Conservation (phyloP, 2,113 vertebrate species). For the Azemiops feae region DNA sequence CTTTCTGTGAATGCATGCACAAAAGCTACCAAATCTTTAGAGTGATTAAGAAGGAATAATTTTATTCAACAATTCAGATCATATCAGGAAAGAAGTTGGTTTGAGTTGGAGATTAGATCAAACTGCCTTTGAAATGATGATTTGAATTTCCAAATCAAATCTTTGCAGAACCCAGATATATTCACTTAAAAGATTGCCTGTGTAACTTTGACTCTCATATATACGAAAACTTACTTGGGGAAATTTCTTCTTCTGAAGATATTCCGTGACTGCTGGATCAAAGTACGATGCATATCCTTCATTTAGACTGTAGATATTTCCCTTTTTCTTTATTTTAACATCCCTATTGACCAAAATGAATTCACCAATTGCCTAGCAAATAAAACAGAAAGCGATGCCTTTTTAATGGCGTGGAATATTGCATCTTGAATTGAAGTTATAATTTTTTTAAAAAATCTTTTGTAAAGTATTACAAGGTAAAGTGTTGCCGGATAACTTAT, state of each 20-base stretch:
- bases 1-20: not conserved
- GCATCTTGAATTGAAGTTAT: not conserved
- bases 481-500: not conserved
- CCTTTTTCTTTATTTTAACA: conserved; percentile 94
- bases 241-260: conserved; percentile 92
- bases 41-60: not conserved
- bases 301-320: conserved; percentile 95
- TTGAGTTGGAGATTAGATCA: not conserved
- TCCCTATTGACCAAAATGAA: conserved; percentile 92
- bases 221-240: conserved; percentile 76
- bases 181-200: not conserved
- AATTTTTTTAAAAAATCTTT: not conserved
- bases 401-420: not conserved
- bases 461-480: not conserved
- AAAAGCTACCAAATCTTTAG: not conserved
- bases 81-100: not conserved
- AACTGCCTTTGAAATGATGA: not conserved
- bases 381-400: conserved; percentile 14
- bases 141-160: not conserved
- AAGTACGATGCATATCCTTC: conserved; percentile 96
- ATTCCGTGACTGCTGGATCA: conserved; percentile 85
- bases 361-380: conserved; percentile 87
- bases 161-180: not conserved
- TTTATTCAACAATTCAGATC: not conserved
- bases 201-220: not conserved